A percentile compares a stretch with the other conserved stretches of the same genome.
These are phyloP conservation scores for Rallus limicola DNA, from an alignment of 2,113 vertebrate species.

Conservation along the genomic window DNA sequence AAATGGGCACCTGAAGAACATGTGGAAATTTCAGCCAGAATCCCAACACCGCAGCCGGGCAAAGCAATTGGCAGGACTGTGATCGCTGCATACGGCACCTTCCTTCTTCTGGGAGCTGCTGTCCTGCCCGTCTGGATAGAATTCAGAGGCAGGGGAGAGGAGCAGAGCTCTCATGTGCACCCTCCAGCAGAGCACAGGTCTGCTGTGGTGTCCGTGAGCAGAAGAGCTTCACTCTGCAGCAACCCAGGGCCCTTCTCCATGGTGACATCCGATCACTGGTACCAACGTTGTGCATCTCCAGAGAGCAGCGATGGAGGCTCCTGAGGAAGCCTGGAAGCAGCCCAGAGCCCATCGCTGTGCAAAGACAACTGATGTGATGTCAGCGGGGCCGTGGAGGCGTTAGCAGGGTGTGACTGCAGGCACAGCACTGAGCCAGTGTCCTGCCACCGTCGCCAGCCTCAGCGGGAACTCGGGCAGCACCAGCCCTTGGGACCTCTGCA, in stretches of 20 bases:
- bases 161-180: neutral
- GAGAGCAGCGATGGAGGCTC: neutral
- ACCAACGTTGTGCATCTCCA: accelerated
- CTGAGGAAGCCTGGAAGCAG: neutral
- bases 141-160: neutral
- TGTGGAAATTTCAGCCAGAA: neutral
- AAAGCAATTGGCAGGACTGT: neutral
- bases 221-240: neutral
- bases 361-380: neutral
- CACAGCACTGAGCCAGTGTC: accelerated
- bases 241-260: neutral
- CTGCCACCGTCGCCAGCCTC: neutral
- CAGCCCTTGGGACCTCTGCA: neutral
- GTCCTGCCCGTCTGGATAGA: neutral
- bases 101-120: neutral
- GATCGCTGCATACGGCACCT: neutral
- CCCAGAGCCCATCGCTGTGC: neutral
- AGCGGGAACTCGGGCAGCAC: accelerated
- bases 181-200: neutral
- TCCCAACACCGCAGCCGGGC: neutral
- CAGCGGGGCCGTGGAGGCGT: neutral
- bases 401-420: neutral
- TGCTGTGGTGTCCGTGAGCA: neutral
- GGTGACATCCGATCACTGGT: accelerated
- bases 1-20: neutral